phyloP scores from a whole-genome alignment of 2,797 vertebrate species.

The Sebastes goodei region DNA sequence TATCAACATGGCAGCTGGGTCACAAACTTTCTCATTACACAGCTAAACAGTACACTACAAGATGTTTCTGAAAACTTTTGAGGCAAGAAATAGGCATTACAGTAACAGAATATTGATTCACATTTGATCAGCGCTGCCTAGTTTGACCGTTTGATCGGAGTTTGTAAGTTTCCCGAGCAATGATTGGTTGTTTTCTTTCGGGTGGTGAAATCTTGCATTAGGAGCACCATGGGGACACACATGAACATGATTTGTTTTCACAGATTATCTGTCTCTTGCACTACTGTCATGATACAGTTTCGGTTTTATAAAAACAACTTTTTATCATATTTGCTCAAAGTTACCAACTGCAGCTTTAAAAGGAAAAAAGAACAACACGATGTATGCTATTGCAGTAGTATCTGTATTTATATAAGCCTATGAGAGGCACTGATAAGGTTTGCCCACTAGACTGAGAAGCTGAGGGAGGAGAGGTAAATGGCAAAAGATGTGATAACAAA shows the following conservation, averaged over 20 bases:
- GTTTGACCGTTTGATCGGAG: no score
- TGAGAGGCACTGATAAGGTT: conserved; percentile 1
- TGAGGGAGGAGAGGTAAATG: not conserved
- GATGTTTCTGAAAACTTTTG: no score
- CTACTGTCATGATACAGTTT: not conserved
- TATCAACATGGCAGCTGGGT: accelerated
- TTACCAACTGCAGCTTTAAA: not conserved
- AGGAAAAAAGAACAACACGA: not conserved
- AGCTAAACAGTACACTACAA: no score
- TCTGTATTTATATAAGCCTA: not conserved
- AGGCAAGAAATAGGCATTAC: no score
- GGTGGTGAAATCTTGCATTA: not conserved
- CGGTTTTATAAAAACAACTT: not conserved
- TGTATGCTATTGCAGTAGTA: not conserved
- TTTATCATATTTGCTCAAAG: not conserved
- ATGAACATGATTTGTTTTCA: not conserved
- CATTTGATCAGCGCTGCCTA: no score
- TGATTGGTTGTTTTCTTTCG: not conserved
- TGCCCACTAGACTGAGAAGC: not conserved
- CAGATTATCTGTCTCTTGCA: not conserved
- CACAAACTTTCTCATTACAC: no score
- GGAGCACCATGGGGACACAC: accelerated
- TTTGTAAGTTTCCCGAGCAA: no score
- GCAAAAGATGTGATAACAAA: conserved; percentile 6
- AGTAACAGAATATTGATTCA: no score